Evolutionary conservation across 2,888 invertebrate genomes (phyloP).

Genomic region (Sisyra terminalis): DNA sequence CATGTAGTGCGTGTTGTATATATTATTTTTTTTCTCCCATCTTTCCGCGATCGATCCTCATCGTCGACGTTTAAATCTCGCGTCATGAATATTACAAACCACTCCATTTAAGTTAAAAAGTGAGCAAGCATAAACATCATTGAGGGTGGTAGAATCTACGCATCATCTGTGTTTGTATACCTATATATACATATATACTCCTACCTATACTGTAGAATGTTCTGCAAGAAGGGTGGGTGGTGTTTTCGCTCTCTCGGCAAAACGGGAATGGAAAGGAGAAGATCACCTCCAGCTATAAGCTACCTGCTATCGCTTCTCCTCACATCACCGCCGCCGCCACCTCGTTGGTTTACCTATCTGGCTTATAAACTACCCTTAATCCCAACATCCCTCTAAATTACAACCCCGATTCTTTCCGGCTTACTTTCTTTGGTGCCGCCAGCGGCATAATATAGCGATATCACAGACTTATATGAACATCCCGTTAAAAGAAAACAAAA

Average conservation of each 20-base stretch:
- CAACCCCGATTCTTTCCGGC: slow-evolving; percentile 31
- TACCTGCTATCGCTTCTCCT: no score
- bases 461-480: slow-evolving; percentile 1
- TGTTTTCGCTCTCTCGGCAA: no score
- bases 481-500: not conserved
- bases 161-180: no score
- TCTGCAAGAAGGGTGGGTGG: no score
- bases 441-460: slow-evolving; percentile 17
- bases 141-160: no score
- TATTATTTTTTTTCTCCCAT: no score
- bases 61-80: not conserved
- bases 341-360: slow-evolving; percentile 10
- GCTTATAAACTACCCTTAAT: slow-evolving; percentile 34
- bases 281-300: no score
- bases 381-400: slow-evolving; percentile 34
- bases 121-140: not conserved
- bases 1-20: no score
- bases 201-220: no score
- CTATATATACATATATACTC: no score
- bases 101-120: slow-evolving; percentile 6
- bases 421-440: slow-evolving; percentile 26
- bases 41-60: no score
- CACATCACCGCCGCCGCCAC: not conserved
- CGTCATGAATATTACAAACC: slow-evolving; percentile 7
- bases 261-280: no score